phyloP scores from a whole-genome alignment of 1,140 invertebrate genomes.

The Brachionus angularis region DNA sequence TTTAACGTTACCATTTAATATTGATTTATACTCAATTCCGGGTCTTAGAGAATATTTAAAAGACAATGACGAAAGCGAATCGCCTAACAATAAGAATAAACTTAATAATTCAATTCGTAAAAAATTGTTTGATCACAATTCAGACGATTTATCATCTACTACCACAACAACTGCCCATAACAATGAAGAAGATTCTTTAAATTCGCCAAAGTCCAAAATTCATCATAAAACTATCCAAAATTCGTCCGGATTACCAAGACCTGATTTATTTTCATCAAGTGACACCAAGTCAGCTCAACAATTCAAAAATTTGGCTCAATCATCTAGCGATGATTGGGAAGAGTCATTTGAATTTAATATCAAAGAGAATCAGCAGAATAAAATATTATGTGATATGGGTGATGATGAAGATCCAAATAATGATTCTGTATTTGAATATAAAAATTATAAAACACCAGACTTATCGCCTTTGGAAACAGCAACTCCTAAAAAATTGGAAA shows the following conservation, averaged over 20 bases:
- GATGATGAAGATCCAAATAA: neutral
- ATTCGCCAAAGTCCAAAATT: neutral
- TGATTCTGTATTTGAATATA: neutral
- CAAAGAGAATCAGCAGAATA: neutral
- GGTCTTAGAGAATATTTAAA: conserved; percentile 6
- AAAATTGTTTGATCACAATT: conserved; percentile 21
- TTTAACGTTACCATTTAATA: neutral
- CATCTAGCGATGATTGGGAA: conserved; percentile 20
- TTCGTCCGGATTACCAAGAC: neutral
- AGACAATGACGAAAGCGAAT: neutral
- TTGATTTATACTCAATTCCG: conserved; percentile 8
- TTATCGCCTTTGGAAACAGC: neutral
- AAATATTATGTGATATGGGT: conserved; percentile 25
- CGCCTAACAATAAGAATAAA: neutral
- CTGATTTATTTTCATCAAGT: neutral
- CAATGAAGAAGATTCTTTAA: conserved; percentile 15
- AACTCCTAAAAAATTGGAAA: neutral
- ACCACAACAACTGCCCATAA: neutral
- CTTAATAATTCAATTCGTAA: conserved; percentile 33
- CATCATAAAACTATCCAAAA: neutral
- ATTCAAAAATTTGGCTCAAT: neutral
- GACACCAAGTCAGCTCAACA: neutral
- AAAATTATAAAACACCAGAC: neutral
- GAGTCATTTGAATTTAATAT: conserved; percentile 18
- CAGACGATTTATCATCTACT: neutral